phyloP scores from a whole-genome alignment of 2,797 vertebrate genomes.

The Alcedo atthis region DNA sequence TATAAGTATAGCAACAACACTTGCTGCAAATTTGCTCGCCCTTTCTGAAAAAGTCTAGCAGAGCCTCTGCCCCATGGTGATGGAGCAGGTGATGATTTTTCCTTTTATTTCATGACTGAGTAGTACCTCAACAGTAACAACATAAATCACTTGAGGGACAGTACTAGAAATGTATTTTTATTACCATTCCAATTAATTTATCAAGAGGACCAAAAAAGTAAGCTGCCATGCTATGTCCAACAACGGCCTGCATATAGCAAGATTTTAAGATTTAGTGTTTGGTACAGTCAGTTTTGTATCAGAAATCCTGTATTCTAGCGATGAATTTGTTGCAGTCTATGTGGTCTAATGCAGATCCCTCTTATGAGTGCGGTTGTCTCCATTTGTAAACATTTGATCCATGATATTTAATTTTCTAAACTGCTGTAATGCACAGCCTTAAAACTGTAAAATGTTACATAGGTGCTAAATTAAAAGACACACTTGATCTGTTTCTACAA shows the following conservation, averaged over 20 bases:
- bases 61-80: background rate
- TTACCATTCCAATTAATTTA: background rate
- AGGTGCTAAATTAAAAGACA: background rate
- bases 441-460: background rate
- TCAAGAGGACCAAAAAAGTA: background rate
- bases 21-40: background rate
- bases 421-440: background rate
- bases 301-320: constrained; percentile 40
- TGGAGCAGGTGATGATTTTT: background rate
- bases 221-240: background rate
- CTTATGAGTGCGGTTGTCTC: background rate
- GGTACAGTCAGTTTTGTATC: background rate
- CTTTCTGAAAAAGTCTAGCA: background rate
- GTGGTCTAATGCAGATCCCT: background rate
- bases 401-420: background rate
- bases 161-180: background rate
- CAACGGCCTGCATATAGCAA: background rate
- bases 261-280: background rate
- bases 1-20: background rate
- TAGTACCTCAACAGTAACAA: background rate
- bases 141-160: background rate
- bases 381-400: background rate
- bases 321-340: constrained; percentile 7
- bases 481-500: background rate
- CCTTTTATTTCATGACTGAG: background rate